phyloP scores from a whole-genome alignment of 2,797 vertebrate genomes.

The Spizella passerina region DNA sequence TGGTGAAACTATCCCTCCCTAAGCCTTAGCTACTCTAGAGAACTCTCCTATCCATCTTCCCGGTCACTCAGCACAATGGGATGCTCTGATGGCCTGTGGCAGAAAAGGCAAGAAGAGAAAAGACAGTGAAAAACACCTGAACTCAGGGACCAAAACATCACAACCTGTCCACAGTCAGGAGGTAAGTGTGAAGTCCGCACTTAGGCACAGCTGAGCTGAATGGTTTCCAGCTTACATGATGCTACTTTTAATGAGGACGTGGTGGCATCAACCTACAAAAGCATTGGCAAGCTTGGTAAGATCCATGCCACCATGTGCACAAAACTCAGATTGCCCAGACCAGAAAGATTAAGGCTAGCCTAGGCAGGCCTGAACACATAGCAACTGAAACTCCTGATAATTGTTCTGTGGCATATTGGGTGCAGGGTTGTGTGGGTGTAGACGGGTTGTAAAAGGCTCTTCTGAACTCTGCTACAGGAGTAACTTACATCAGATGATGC shows the following conservation, averaged over 20 bases:
- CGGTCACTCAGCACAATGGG: not conserved
- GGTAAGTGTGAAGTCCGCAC: accelerated
- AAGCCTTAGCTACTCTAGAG: not conserved
- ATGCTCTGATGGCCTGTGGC: not conserved
- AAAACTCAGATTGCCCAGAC: not conserved
- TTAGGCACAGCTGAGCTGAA: not conserved
- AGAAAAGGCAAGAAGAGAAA: not conserved
- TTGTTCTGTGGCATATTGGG: not conserved
- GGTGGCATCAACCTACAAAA: not conserved
- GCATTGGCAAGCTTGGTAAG: not conserved
- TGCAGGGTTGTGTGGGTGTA: not conserved
- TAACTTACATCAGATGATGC: not conserved
- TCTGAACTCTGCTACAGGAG: not conserved
- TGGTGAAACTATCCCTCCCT: not conserved
- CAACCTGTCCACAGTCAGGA: not conserved
- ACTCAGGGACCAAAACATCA: not conserved
- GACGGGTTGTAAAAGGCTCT: not conserved
- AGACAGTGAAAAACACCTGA: not conserved
- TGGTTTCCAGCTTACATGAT: not conserved
- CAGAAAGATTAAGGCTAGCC: not conserved
- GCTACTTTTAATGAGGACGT: not conserved
- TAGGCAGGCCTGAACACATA: not conserved
- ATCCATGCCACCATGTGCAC: not conserved
- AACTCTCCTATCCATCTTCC: not conserved
- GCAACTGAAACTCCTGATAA: not conserved